Base-by-base conservation (phyloP, 1,140 invertebrate species). In the Meteorus sp. region DNA sequence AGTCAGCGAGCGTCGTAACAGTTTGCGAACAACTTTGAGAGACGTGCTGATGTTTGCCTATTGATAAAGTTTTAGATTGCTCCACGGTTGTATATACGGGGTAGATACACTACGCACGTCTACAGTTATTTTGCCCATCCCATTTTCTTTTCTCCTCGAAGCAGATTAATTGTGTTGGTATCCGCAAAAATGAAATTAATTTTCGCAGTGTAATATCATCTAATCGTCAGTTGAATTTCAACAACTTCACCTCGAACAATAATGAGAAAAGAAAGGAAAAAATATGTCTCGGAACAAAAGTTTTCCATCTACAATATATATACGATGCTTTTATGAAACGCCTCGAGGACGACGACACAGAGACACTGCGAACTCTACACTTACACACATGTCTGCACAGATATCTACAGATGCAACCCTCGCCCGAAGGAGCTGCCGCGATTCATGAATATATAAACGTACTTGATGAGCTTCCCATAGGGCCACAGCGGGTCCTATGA, bases 361-460 rank as follows among this genome's bases (percentile, higher is more conserved):
- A 43, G 33, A 50, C 29, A 23, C 31, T 20, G 33, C 5, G 23
- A 29, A 22, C 17, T 11, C 13, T 17, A 35, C 39, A 33, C 63
- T 53, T 60, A 67, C 65, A 50, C 55, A 61, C 48, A 52, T 55
- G 59, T 61, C n/a, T n/a, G n/a, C n/a, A n/a, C n/a, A n/a, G n/a
- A n/a, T n/a, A n/a, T n/a, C n/a, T n/a, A n/a, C n/a, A n/a, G n/a
- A n/a, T n/a, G n/a, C n/a, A n/a, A n/a, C n/a, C n/a, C n/a, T n/a
- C n/a, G 56, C 67, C 59, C 44, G 53, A 41, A 56, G 62, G 53
- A 25, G 47, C 63, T 62, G 59, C 62, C 65, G 63, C 47, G 57
- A 61, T 63, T 75, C 75, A 77, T 79, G 76, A 79, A 78, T 79
- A 79, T 60, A 70, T 68, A 76, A 74, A 66, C 63, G 57, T 52